Conservation (phyloP, 23 tunicate species). For the Trididemnum miniatum region DNA sequence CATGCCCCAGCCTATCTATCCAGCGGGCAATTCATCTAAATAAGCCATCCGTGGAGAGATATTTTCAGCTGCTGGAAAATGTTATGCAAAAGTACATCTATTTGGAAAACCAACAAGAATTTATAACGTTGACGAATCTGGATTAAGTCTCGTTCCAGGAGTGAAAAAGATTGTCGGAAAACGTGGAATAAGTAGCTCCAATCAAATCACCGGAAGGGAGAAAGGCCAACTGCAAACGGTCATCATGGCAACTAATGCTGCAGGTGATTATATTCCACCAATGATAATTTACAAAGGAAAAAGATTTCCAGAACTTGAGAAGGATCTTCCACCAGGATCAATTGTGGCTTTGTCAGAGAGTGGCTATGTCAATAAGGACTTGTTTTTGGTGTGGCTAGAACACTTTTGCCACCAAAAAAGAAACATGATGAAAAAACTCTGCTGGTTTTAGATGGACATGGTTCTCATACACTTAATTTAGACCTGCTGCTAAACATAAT, state of each 20-base stretch:
- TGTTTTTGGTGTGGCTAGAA: conserved; percentile 31
- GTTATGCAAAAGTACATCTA: conserved; percentile 18
- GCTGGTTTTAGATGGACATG: conserved; percentile 23
- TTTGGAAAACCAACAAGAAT: conserved; percentile 16
- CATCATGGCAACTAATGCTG: conserved; percentile 15
- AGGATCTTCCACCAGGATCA: conserved; percentile 21
- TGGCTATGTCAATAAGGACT: conserved; percentile 24
- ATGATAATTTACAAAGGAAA: background rate
- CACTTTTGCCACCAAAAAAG: conserved; percentile 28
- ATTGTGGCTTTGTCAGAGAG: conserved; percentile 29
- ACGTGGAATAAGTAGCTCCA: conserved; percentile 16
- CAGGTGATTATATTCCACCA: conserved; percentile 16
- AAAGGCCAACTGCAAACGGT: conserved; percentile 35
- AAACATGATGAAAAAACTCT: conserved; percentile 10
- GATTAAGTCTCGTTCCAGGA: conserved; percentile 33
- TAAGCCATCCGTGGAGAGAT: conserved; percentile 18
- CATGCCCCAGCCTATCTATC: conserved; percentile 28
- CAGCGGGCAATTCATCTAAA: conserved; percentile 25
- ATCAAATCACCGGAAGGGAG: conserved; percentile 7
- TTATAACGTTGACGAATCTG: conserved; percentile 24
- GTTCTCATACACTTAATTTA: conserved; percentile 29
- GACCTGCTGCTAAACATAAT: conserved; percentile 27
- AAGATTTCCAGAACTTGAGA: conserved; percentile 22
- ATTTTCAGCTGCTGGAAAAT: conserved; percentile 34
- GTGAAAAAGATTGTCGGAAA: conserved; percentile 32